Base-by-base conservation (phyloP, 1,140 invertebrate species). In the Temnothorax curvispinosus region DNA sequence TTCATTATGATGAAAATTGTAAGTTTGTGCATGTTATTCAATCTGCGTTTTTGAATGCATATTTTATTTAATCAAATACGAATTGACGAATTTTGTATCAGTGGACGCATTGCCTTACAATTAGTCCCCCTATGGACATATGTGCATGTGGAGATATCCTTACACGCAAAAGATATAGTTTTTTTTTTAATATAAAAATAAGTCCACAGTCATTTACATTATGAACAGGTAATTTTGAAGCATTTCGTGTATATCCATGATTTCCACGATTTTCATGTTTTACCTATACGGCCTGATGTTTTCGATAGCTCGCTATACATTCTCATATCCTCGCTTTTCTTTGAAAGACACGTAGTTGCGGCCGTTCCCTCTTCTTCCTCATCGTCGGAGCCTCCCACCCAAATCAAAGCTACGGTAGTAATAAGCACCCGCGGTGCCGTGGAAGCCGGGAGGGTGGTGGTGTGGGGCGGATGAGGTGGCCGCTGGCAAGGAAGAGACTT, bases 391-490 rank as follows among this genome's bases (percentile, higher is more conserved):
- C 67, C 52, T 62, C 35, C 81, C 60, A 44, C 84, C 90, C 92
- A 94, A 95, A 94, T 95, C 94, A 95, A 94, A 95, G 94, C 93
- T 82, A 87, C 85, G 87, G 67, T 87, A 80, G 93, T 95, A 95
- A 94, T 94, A 95, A 94, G 94, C 93, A 93, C 62, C 89, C 86
- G 87, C 76, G 85, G 44, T 62, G 77, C 47, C 38, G 84, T 86
- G 77, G 76, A 58, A 78, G 38, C 18, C 54, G 71, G 41, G 41
- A 67, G 74, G 58, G 32, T n/a, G 72, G 58, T 27, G 72, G 65
- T 50, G 86, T 64, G 38, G 60, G 62, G 44, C 35, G 64, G 80
- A 85, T 80, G 60, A 76, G 74, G 82, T 35, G 72, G 87, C 18
- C 44, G 75, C 74, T 78, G 84, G 89, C 86, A 89, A 91, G 89